Evolutionary conservation across 2,888 invertebrate species (phyloP).

Genomic region (Metellina segmentata): DNA sequence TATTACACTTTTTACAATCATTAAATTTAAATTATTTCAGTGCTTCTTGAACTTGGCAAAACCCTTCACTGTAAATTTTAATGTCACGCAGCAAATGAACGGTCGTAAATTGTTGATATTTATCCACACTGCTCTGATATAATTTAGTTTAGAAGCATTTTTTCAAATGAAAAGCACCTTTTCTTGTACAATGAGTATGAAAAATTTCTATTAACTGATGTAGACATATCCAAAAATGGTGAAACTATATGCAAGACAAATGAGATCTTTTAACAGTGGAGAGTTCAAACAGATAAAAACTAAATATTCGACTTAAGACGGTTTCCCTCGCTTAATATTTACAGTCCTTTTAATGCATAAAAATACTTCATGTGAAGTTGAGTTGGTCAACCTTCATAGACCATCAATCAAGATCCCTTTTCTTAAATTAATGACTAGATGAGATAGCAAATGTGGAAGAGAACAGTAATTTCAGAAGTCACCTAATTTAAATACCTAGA

Average conservation of each 20-base stretch:
- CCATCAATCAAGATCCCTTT: not conserved
- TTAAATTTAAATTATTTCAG: too few relatives aligned
- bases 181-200: not conserved
- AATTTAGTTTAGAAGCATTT: not conserved
- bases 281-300: not conserved
- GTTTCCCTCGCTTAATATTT: not conserved
- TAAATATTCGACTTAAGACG: not conserved
- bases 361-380: not conserved
- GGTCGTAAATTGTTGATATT: not conserved
- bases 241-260: too few relatives aligned
- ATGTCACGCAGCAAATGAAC: not conserved
- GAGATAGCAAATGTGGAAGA: conserved; percentile 35
- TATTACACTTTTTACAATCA: too few relatives aligned
- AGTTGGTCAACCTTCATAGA: not conserved
- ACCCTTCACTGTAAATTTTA: too few relatives aligned
- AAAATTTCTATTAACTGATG: not conserved
- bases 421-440: conserved; percentile 25
- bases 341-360: not conserved
- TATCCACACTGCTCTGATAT: not conserved
- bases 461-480: not conserved
- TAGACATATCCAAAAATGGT: not conserved
- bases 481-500: conserved; percentile 43
- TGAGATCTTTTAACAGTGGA: too few relatives aligned
- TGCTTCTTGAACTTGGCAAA: too few relatives aligned
- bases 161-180: not conserved